Base-by-base conservation (phyloP, 2,113 vertebrate species). In the Plestiodon gilberti region DNA sequence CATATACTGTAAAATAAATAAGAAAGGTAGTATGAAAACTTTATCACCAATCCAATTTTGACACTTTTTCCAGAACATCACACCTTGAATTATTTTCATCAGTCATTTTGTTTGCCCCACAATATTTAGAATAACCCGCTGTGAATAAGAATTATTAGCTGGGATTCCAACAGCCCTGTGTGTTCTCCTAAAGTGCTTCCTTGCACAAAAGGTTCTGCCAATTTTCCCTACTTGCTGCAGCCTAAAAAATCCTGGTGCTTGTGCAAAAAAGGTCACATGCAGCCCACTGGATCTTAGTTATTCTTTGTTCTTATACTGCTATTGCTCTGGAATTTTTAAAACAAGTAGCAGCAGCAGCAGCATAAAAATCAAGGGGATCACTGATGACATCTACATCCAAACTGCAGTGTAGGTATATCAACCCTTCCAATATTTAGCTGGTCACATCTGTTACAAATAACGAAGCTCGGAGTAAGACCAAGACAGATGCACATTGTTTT, bases 1-100 rank as follows among this genome's bases (percentile, higher is more conserved):
- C 88, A 89, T 93, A 83, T 78, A 90, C 95, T 96, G 48, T 15
- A 30, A 59, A 57, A 78, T 76, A 74, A 65, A 61, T 8, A 18
- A 73, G 38, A 40, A 25, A 61, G 30, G 17, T 11, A 65, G 55
- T 9, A 18, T 52, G 52, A 79, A 30, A 2, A 40, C 61, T 84
- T 88, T 76, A 78, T 20, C 78, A 28, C 8, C 38, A 80, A 80
- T 13, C 6, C 69, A 81, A 5, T 64, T 64, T 20, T 9, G 74
- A 43, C 23, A 62, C 57, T 87, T 80, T 77, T 84, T 93, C 77
- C 62, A 82, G 84, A 79, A 90, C 0, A 0, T 35, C 43, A 61
- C 70, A 81, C 52, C 86, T 0, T 35, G 43, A 80, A 52, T 62
- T 59, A 1, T 83, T 91, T 83, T 67, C 88, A 85, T 77, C 25